phyloP scores from a whole-genome alignment of 2,797 vertebrate genomes.

The Tauraco hartlaubi region DNA sequence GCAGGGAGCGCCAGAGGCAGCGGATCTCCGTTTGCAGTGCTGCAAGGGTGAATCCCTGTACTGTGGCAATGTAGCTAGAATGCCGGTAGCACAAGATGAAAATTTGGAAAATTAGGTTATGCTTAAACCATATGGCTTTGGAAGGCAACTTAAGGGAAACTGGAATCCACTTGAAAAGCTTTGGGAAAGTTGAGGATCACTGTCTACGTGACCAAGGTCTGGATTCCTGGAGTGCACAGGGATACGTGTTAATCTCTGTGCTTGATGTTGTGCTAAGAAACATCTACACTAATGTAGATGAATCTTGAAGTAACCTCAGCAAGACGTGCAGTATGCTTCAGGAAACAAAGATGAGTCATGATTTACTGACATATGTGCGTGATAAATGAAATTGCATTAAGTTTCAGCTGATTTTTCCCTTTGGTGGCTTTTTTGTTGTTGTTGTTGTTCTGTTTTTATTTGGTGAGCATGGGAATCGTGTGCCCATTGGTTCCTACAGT shows the following conservation, averaged over 20 bases:
- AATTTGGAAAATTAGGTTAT: not conserved
- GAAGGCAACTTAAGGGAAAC: not conserved
- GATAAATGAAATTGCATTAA: not conserved
- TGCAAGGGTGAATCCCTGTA: not conserved
- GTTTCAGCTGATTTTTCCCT: not conserved
- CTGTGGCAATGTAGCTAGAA: not conserved
- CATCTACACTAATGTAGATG: not conserved
- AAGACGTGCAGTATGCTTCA: not conserved
- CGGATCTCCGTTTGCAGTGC: not conserved
- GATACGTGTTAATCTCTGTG: not conserved
- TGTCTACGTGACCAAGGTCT: not conserved
- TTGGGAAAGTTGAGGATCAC: not conserved
- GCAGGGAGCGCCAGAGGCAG: not conserved
- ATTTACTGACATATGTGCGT: not conserved
- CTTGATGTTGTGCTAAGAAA: not conserved
- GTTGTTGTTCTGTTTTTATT: accelerated
- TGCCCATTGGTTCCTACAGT: not conserved
- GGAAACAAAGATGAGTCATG: not conserved
- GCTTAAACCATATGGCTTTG: not conserved
- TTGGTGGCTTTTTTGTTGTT: not conserved
- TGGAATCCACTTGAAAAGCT: not conserved
- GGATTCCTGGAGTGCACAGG: not conserved
- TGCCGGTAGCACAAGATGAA: not conserved
- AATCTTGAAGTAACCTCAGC: not conserved
- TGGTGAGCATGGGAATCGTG: not conserved